Evolutionary conservation across 1,140 invertebrate genomes (phyloP), one percentile per base, ranked within the genome.

Genomic region (Drosophila ananassae): DNA sequence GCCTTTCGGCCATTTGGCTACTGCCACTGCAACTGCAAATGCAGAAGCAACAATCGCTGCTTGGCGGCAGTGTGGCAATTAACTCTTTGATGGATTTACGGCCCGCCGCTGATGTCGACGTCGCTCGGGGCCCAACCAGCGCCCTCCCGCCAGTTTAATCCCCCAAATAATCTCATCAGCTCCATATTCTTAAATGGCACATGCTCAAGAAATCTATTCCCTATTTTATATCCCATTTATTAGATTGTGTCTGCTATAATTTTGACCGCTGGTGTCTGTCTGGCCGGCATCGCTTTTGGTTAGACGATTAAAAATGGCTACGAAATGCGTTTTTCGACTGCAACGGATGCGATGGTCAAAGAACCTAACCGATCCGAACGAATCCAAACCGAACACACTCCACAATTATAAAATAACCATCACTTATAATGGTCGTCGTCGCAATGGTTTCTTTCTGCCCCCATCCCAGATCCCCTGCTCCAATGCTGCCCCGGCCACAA

Each of bases 391-490:
- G 47, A 79, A 66, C 54, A 76, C 64, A 79, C 64, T 79, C 83
- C 72, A 83, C 83, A 87, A 87, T 87, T 87, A 87, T 89, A 87
- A 87, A 89, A 87, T 89, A 89, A 89, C 83, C 83, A 87, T 87
- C 72, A 87, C 89, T 87, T 89, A 79, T 87, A 87, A 89, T 89
- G 63, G 75, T 76, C 69, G 60, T 64, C 67, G 53, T 62, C 39
- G 63, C 58, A 51, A 34, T 37, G 17, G 41, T 59, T 17, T 17
- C 17, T 17, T 17, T 17, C 17, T 17, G 17, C 39, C 50, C 59
- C 12, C 28, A 21, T 13, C 7, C 1, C 2, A 10, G 55, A 41
- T 48, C 50, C 48, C 34, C 28, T 30, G 0, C 12, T 13, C 37
- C 37, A 39, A 32, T 5, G 12, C 46, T 12, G n/a, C n/a, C 37